These are phyloP conservation scores for Odobenus rosmarus DNA, from an alignment of 2,113 vertebrate genomes.

Conservation along the genomic window DNA sequence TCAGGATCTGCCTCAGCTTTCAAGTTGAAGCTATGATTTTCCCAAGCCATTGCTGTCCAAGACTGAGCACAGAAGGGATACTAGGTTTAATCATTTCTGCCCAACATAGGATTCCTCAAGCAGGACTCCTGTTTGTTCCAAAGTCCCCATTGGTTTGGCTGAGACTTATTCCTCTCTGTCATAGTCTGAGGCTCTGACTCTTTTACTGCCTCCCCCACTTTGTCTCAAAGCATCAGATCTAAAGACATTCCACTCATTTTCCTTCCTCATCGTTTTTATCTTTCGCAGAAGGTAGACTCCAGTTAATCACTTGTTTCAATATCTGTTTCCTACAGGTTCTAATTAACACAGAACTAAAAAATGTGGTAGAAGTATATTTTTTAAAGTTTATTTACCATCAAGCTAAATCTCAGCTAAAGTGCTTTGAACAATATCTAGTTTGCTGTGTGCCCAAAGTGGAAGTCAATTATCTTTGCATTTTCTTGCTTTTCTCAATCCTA, in stretches of 20 bases:
- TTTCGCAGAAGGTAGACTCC: background rate
- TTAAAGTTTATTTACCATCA: background rate
- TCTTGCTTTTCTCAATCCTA: background rate
- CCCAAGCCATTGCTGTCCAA: background rate
- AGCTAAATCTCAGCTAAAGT: background rate
- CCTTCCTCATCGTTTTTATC: background rate
- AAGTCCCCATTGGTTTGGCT: background rate
- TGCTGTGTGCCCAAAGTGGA: background rate
- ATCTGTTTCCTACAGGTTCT: background rate
- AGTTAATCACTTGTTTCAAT: background rate
- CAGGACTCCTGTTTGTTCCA: background rate
- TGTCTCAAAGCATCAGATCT: background rate
- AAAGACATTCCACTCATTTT: background rate
- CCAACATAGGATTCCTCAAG: background rate
- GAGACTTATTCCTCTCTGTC: background rate
- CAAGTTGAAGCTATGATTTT: background rate
- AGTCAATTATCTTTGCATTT: background rate
- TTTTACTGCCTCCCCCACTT: background rate
- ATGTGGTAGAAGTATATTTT: background rate
- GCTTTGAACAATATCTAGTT: background rate
- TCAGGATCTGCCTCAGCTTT: background rate
- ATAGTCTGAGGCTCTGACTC: background rate
- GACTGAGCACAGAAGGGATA: background rate
- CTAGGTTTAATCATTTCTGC: background rate
- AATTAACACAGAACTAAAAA: background rate